Percentiles rank a stretch among this genome's conserved stretches.
Conservation (phyloP, 2,113 vertebrate genomes). For the Prionailurus bengalensis region DNA sequence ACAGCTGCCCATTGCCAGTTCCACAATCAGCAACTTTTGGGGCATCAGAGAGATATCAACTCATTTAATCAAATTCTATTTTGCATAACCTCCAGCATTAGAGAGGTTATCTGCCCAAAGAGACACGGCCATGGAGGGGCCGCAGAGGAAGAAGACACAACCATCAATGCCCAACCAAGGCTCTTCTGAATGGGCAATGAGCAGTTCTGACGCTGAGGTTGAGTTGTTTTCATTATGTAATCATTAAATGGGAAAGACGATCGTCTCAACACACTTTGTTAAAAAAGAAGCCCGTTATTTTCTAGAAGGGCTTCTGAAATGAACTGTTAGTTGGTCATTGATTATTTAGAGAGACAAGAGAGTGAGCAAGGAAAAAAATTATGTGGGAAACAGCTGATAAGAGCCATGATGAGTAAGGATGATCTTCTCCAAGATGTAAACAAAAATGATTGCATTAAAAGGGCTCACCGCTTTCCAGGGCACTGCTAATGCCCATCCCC, state of each 20-base stretch:
- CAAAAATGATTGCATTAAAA: background rate
- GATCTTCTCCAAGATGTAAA: background rate
- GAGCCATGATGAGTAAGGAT: background rate
- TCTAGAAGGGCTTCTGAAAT: background rate
- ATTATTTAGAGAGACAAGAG: background rate
- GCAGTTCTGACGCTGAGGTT: background rate
- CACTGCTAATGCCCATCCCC: rapidly evolving
- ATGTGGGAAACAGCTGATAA: background rate
- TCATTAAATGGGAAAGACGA: rapidly evolving
- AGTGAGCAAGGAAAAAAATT: background rate
- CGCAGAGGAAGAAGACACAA: background rate
- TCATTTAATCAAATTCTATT: background rate
- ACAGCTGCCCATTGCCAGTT: background rate
- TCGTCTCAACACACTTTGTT: background rate
- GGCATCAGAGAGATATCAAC: background rate
- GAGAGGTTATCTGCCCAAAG: background rate
- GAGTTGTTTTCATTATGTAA: background rate
- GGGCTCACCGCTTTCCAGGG: background rate
- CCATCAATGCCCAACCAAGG: rapidly evolving
- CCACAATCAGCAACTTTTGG: background rate
- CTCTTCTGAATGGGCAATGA: background rate
- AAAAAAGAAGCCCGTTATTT: background rate
- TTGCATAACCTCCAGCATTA: rapidly evolving
- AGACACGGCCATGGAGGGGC: background rate
- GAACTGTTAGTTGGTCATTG: background rate